Base-by-base conservation (phyloP, 2,888 invertebrate genomes). In the Lepeophtheirus nordmannii region DNA sequence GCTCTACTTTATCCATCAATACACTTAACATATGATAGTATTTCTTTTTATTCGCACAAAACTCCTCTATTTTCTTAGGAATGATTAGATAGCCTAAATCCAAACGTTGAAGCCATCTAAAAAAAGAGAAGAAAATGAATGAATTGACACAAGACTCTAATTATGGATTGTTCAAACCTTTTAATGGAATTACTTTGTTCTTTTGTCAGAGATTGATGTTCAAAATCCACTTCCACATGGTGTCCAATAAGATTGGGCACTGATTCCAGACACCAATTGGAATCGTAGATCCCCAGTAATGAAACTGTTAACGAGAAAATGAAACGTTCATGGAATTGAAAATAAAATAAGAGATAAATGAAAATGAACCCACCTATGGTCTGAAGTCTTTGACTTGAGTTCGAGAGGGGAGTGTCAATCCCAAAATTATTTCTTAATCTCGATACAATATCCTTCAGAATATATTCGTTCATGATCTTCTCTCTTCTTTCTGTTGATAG, bases 221-320 rank as follows among this genome's bases (percentile, higher is more conserved):
- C 53, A 14, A n/a, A 14, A 2, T 46, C 53, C 2, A 46, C n/a
- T n/a, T 46, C 53, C 17, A 17, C 53, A 46, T 46, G 53, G 2
- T 14, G 17, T n/a, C 53, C 53, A 46, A 46, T 46, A 5, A 46
- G 53, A 46, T n/a, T 46, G 17, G 53, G 2, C 1, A 46, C 17
- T 14, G 53, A 46, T 17, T 46, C 53, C 53, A 46, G 53, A 17
- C 53, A 46, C 53, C 53, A 46, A 46, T 46, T 46, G 53, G 53
- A 46, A 17, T 46, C 53, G 8, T 46, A 46, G 17, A 46, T 8
- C n/a, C 53, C 53, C 2, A 46, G 17, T 46, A 46, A 17, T 14
- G 53, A 46, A 46, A 46, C 53, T 46, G 30, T 5, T 2, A 30
- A 30, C 30, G 30, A 30, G 30, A 30, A 30, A 30, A 30, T 30